A percentile compares a stretch with the other conserved stretches of the same genome.
Evolutionary conservation across 35 echinoderm and acorn worm species (phyloP).

Genomic region (Heliocidaris erythrogramma): DNA sequence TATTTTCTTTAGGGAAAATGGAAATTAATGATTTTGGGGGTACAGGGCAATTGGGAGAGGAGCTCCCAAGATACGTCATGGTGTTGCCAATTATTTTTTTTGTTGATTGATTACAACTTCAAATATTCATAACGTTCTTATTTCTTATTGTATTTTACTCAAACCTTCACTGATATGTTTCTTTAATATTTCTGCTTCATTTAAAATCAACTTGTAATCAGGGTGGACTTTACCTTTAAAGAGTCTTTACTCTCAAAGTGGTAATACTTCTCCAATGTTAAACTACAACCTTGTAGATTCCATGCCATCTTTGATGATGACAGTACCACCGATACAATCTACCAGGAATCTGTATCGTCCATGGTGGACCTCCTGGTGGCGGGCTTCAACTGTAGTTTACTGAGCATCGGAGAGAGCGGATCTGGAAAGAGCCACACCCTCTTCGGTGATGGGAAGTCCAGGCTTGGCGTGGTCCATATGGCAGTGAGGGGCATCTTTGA

Average conservation of each 20-base stretch:
- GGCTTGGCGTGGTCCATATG: constrained; percentile 70
- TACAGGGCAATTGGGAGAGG: too few relatives aligned
- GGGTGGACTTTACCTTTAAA: too few relatives aligned
- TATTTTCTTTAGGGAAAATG: too few relatives aligned
- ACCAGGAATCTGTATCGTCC: constrained; percentile 55
- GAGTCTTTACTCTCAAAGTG: too few relatives aligned
- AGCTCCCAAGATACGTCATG: too few relatives aligned
- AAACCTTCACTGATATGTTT: too few relatives aligned
- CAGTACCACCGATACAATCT: constrained; percentile 59
- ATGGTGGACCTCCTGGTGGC: constrained; percentile 73
- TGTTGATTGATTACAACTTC: too few relatives aligned
- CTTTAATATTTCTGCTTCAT: background rate
- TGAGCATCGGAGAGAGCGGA: constrained; percentile 69
- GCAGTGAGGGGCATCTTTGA: constrained; percentile 68
- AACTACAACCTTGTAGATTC: constrained; percentile 54
- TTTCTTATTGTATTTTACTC: too few relatives aligned
- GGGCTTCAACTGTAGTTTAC: constrained; percentile 77
- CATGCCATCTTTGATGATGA: constrained; percentile 59
- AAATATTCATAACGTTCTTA: too few relatives aligned
- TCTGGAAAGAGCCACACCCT: constrained; percentile 85
- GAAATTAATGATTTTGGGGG: too few relatives aligned
- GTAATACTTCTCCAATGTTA: background rate
- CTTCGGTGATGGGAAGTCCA: constrained; percentile 62
- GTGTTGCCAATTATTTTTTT: too few relatives aligned
- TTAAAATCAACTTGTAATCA: background rate